A percentile compares a stretch with the other conserved stretches of the same genome.
phyloP scores from a whole-genome alignment of 2,113 vertebrate genomes.

The Chaetorhynchus papuensis region DNA sequence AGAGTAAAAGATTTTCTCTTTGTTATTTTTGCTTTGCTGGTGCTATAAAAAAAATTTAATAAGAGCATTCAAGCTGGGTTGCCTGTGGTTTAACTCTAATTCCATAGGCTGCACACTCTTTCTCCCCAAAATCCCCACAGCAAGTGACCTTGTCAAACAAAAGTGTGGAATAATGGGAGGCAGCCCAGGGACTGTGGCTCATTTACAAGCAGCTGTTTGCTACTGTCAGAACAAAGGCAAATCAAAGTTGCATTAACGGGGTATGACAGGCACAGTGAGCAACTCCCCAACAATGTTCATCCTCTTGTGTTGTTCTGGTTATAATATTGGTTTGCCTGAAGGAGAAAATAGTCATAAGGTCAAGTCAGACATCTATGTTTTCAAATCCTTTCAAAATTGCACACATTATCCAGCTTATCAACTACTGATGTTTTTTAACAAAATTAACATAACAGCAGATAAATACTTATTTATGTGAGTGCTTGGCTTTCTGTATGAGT shows the following conservation, averaged over 20 bases:
- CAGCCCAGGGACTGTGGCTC: conserved; percentile 77
- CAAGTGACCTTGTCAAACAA: conserved; percentile 86
- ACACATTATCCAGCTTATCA: conserved; percentile 1
- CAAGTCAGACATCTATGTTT: conserved; percentile 34
- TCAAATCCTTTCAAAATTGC: conserved; percentile 25
- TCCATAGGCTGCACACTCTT: conserved; percentile 77
- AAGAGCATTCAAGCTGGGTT: conserved; percentile 80
- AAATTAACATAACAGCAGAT: not conserved
- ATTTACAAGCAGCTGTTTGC: conserved; percentile 94
- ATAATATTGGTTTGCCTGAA: conserved; percentile 51
- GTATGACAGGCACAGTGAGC: conserved; percentile 82
- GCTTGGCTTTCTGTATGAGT: not conserved
- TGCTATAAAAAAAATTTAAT: conserved; percentile 70
- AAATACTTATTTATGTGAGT: not conserved
- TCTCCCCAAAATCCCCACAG: conserved; percentile 82
- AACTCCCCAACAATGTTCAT: conserved; percentile 71
- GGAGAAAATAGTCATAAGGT: conserved; percentile 35
- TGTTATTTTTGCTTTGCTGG: conserved; percentile 72
- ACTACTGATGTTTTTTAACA: not conserved
- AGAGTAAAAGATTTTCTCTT: conserved; percentile 74
- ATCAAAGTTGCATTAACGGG: conserved; percentile 82
- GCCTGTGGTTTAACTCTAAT: conserved; percentile 79
- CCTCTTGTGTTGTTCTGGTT: conserved; percentile 49
- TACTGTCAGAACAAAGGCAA: conserved; percentile 83
- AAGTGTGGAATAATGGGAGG: conserved; percentile 83